Evolutionary conservation across 2,113 vertebrate genomes (phyloP).

Genomic region (Lethenteron camtschaticum): DNA sequence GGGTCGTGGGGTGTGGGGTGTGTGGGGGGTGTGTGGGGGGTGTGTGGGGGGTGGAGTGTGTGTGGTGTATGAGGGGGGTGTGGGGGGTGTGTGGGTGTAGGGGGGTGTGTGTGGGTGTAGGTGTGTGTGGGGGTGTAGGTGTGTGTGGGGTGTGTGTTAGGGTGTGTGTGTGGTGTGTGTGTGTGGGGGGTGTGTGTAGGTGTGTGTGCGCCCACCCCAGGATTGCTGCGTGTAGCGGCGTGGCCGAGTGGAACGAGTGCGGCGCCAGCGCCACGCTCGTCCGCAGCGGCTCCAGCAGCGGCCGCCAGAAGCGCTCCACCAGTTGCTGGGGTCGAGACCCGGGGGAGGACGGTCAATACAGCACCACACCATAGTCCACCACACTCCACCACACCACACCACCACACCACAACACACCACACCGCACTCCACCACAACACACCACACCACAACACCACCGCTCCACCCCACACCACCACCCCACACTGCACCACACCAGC

Average conservation of each 20-base stretch:
- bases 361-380: background rate
- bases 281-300: conserved; percentile 32
- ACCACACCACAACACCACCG: background rate
- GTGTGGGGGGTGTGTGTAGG: background rate
- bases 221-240: conserved; percentile 29
- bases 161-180: background rate
- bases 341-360: background rate
- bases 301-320: conserved; percentile 42
- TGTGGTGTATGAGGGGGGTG: too few relatives aligned
- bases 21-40: too few relatives aligned
- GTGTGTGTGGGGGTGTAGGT: background rate
- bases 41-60: too few relatives aligned
- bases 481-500: too few relatives aligned
- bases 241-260: conserved; percentile 23
- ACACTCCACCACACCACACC: too few relatives aligned
- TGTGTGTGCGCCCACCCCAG: conserved; percentile 22
- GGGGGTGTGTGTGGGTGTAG: background rate
- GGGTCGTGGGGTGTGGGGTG: too few relatives aligned
- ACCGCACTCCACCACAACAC: background rate
- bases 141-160: background rate
- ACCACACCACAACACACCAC: background rate
- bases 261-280: conserved; percentile 26
- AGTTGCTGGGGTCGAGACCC: conserved; percentile 15
- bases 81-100: too few relatives aligned
- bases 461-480: too few relatives aligned